Percentiles rank a stretch among this genome's conserved stretches.
Evolutionary conservation across 2,113 vertebrate species (phyloP).

Genomic region (Actinemys pallida): DNA sequence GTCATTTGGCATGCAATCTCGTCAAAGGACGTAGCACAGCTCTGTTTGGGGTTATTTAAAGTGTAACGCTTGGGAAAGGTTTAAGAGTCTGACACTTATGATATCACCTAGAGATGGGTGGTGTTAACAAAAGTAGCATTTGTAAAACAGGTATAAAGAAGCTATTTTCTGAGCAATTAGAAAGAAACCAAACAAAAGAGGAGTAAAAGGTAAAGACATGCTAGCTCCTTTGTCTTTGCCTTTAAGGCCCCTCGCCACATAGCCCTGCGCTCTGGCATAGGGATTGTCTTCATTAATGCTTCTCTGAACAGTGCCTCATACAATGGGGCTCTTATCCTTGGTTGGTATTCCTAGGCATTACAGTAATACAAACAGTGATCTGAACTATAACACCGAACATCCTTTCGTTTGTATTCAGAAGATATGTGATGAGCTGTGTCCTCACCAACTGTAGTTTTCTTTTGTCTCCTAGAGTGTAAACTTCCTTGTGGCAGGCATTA

Average conservation of each 20-base stretch:
- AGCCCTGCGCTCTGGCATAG: not conserved
- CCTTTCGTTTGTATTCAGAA: not conserved
- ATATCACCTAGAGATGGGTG: not conserved
- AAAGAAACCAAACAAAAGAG: not conserved
- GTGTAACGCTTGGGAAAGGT: not conserved
- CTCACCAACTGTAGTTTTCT: not conserved
- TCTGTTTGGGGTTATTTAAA: not conserved
- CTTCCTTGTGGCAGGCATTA: not conserved
- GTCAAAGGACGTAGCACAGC: not conserved
- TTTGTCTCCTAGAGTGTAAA: not conserved
- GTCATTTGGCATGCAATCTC: not conserved
- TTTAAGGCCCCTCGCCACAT: not conserved
- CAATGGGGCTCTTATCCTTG: not conserved
- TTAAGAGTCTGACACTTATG: not conserved
- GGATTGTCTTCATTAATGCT: not conserved
- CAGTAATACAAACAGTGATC: not conserved
- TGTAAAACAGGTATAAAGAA: not conserved
- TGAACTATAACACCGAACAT: not conserved
- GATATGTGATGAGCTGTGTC: not conserved
- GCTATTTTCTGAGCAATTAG: not conserved
- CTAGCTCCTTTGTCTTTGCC: not conserved
- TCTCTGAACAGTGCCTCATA: not conserved
- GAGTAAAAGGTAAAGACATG: not conserved
- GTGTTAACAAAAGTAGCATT: not conserved
- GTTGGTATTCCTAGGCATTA: not conserved